These are phyloP conservation scores for Tenthredo scrophulariae DNA, from an alignment of 2,888 invertebrate genomes.

Conservation along the genomic window DNA sequence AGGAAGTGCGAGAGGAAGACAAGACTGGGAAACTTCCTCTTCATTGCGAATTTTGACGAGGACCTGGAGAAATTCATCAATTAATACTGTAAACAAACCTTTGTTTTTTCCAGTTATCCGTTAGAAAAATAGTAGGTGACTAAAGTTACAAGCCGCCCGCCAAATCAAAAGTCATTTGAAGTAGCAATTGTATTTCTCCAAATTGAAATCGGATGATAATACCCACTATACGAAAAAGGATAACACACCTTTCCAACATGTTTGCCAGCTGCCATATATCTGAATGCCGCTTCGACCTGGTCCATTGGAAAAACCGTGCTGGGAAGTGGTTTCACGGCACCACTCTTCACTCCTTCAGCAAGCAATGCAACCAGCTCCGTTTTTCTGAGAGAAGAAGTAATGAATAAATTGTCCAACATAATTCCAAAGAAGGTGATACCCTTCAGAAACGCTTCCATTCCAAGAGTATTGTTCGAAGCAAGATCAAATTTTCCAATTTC, in stretches of 20 bases:
- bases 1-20: slow-evolving; percentile 76
- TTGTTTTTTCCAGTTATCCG: too few relatives aligned
- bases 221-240: background rate
- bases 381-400: slow-evolving; percentile 75
- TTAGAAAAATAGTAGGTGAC: too few relatives aligned
- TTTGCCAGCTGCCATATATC: slow-evolving; percentile 84
- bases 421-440: slow-evolving; percentile 89
- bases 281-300: slow-evolving; percentile 87
- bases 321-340: slow-evolving; percentile 85
- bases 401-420: slow-evolving; percentile 86
- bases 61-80: background rate
- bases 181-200: too few relatives aligned
- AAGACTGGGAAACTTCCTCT: background rate
- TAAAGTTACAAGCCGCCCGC: too few relatives aligned
- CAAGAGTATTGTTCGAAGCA: slow-evolving; percentile 83
- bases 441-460: slow-evolving; percentile 85
- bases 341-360: slow-evolving; percentile 83
- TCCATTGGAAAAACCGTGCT: slow-evolving; percentile 83
- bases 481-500: slow-evolving; percentile 94
- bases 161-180: background rate
- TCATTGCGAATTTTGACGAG: slow-evolving; percentile 64
- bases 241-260: slow-evolving; percentile 88
- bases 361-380: slow-evolving; percentile 81
- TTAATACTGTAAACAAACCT: background rate
- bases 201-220: background rate